A percentile compares a stretch with the other conserved stretches of the same genome.
phyloP scores from a whole-genome alignment of 2,113 vertebrate species.

The Illadopsis cleaveri region DNA sequence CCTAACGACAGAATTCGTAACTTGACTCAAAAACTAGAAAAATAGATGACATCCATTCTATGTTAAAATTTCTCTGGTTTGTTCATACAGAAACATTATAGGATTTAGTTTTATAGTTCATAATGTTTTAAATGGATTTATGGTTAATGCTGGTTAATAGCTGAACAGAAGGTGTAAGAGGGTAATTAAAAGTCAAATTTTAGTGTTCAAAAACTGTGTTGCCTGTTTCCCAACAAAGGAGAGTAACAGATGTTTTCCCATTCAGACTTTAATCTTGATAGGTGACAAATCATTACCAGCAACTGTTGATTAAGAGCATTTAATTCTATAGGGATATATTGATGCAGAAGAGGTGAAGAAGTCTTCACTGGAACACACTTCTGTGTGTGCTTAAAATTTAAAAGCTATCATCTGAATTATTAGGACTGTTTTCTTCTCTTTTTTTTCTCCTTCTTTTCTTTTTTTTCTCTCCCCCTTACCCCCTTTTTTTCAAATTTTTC shows the following conservation, averaged over 20 bases:
- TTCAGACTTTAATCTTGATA: slow-evolving; percentile 50
- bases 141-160: background rate
- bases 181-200: slow-evolving; percentile 55
- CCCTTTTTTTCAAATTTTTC: background rate
- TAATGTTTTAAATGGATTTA: background rate
- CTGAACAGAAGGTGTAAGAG: slow-evolving; percentile 1
- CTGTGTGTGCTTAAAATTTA: background rate
- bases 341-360: background rate
- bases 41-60: background rate
- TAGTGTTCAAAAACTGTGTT: slow-evolving; percentile 12
- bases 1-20: background rate
- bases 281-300: slow-evolving; percentile 48
- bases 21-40: background rate
- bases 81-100: background rate
- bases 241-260: slow-evolving; percentile 56
- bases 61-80: background rate
- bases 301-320: slow-evolving; percentile 53
- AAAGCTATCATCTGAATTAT: slow-evolving; percentile 6
- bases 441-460: background rate
- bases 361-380: slow-evolving; percentile 4
- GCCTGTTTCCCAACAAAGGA: slow-evolving; percentile 19
- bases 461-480: background rate
- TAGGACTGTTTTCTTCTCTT: background rate
- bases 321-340: background rate
- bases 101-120: background rate